phyloP scores from a whole-genome alignment of 2,888 invertebrate species.

The Spialia ferax region DNA sequence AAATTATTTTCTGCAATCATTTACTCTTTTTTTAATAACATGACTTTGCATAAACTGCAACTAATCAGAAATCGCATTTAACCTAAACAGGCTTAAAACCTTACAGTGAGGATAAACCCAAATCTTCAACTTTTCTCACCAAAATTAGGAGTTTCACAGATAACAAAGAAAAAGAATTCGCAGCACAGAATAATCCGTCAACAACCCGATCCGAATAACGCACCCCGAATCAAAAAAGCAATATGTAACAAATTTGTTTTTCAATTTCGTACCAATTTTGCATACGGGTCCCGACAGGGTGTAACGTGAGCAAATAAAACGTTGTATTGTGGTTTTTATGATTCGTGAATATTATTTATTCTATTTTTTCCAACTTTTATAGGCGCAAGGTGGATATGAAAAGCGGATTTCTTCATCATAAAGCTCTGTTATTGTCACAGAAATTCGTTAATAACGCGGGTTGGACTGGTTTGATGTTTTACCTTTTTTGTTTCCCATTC shows the following conservation, averaged over 20 bases:
- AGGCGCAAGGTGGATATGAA: constrained; percentile 73
- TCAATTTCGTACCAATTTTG: constrained; percentile 86
- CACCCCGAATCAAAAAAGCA: constrained; percentile 76
- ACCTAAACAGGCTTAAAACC: too few species aligned
- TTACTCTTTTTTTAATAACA: neutral
- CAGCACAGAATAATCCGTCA: constrained; percentile 57
- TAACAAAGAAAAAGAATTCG: constrained; percentile 13
- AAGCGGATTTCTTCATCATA: constrained; percentile 64
- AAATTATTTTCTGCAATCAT: too few species aligned
- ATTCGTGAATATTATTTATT: constrained; percentile 73
- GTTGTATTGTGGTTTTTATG: constrained; percentile 81
- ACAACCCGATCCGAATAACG: constrained; percentile 51
- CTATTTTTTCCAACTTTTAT: constrained; percentile 67
- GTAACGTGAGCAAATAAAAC: constrained; percentile 74
- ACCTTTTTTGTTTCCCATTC: constrained; percentile 45
- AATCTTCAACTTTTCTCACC: too few species aligned
- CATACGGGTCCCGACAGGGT: constrained; percentile 72
- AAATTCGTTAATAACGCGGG: constrained; percentile 64
- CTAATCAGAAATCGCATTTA: too few species aligned
- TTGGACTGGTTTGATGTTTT: constrained; percentile 43
- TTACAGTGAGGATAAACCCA: too few species aligned
- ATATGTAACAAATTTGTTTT: constrained; percentile 87
- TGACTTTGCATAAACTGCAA: neutral
- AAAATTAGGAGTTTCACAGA: too few species aligned
- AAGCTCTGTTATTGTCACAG: constrained; percentile 57